Percentiles rank a stretch among this genome's conserved stretches.
phyloP scores from a whole-genome alignment of 2,888 invertebrate genomes.

The Mylabris sibirica region DNA sequence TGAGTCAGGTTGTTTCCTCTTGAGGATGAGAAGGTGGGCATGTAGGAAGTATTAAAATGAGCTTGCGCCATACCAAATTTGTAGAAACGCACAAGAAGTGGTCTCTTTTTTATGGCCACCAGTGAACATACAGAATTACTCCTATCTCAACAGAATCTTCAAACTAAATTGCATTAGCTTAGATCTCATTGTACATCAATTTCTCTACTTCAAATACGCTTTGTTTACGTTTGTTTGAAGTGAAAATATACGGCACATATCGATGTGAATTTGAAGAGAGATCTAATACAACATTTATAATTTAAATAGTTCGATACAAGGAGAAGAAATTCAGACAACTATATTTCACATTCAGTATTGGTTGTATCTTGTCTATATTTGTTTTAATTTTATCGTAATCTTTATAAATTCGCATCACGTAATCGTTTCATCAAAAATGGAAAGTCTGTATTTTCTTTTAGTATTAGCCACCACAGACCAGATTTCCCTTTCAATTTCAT shows the following conservation, averaged over 20 bases:
- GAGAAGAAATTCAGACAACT: background rate
- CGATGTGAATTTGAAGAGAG: background rate
- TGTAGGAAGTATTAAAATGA: too few relatives aligned
- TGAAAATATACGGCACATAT: background rate
- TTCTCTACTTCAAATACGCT: too few relatives aligned
- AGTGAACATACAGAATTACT: background rate
- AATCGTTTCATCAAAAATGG: slow-evolving; percentile 16
- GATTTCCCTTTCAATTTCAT: slow-evolving; percentile 21
- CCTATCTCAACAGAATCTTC: background rate
- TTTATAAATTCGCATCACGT: slow-evolving; percentile 21
- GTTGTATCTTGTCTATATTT: background rate
- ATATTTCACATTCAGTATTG: background rate
- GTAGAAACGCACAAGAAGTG: too few relatives aligned
- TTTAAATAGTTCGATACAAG: background rate
- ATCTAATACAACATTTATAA: background rate
- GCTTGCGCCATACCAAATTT: too few relatives aligned
- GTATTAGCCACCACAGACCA: slow-evolving; percentile 14
- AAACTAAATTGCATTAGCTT: slow-evolving; percentile 9
- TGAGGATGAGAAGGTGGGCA: too few relatives aligned
- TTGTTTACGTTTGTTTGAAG: too few relatives aligned
- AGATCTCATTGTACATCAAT: too few relatives aligned
- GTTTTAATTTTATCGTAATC: background rate
- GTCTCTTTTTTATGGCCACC: too few relatives aligned
- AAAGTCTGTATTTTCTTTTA: slow-evolving; percentile 17
- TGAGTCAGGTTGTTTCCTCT: too few relatives aligned